A percentile compares a stretch with the other conserved stretches of the same genome.
These are phyloP conservation scores for Gymnothorax reevesii DNA, from an alignment of 2,797 vertebrate species.

Conservation along the genomic window DNA sequence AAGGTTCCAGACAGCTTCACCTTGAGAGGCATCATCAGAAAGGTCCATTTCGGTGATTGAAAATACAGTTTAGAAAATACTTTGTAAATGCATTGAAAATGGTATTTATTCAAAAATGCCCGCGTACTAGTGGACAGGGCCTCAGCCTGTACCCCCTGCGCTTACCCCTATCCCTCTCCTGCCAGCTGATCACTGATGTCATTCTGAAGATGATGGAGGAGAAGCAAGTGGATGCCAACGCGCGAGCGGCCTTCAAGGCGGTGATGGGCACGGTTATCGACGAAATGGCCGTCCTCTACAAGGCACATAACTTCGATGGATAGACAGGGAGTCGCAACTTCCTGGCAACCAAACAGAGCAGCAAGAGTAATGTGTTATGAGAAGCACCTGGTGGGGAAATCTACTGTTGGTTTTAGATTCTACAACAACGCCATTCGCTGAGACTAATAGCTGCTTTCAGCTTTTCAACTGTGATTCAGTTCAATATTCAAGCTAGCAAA, in stretches of 20 bases:
- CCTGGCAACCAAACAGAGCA: background rate
- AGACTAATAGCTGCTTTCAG: conserved; percentile 7
- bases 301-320: conserved; percentile 80
- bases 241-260: conserved; percentile 79
- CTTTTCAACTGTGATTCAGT: conserved; percentile 3
- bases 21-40: too few relatives aligned
- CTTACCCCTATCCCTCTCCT: conserved; percentile 21
- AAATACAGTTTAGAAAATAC: too few relatives aligned
- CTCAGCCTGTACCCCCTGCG: background rate
- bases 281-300: conserved; percentile 81
- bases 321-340: conserved; percentile 50
- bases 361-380: background rate
- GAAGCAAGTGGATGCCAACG: conserved; percentile 71
- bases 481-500: background rate
- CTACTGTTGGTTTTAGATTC: background rate
- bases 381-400: conserved; percentile 11
- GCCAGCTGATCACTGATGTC: conserved; percentile 81
- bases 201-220: conserved; percentile 75
- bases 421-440: background rate
- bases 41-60: too few relatives aligned
- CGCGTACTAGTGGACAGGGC: too few relatives aligned
- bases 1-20: too few relatives aligned
- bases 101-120: too few relatives aligned
- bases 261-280: conserved; percentile 77
- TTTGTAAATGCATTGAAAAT: too few relatives aligned